These are phyloP conservation scores for Ochotona curzoniae DNA, from an alignment of 2,113 vertebrate species.

Conservation along the genomic window DNA sequence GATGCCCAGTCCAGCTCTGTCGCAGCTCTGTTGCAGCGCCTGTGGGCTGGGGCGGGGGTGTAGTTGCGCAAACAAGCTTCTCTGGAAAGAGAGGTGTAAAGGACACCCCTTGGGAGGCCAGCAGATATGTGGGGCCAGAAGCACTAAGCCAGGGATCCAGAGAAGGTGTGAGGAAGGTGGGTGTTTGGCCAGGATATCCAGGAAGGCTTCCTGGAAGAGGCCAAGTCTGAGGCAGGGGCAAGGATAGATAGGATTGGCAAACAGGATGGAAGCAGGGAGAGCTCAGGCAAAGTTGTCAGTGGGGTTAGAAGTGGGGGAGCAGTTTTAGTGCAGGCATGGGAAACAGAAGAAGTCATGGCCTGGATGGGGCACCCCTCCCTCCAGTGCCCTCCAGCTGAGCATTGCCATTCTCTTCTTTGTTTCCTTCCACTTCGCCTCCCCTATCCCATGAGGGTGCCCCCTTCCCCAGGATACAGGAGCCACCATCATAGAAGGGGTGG, in stretches of 20 bases:
- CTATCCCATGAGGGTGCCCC: too few relatives aligned
- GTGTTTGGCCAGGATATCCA: neutral
- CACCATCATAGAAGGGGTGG: neutral
- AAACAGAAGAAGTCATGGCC: neutral
- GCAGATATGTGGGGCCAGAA: neutral
- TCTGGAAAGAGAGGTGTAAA: too few relatives aligned
- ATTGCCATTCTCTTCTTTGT: neutral
- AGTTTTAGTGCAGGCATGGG: too few relatives aligned
- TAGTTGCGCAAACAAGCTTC: neutral
- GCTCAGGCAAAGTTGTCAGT: neutral
- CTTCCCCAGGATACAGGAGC: too few relatives aligned
- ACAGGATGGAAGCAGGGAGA: neutral
- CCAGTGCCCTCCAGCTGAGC: fast-evolving
- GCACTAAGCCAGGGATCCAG: neutral
- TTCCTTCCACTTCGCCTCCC: neutral
- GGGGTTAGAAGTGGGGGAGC: too few relatives aligned
- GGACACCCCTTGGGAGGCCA: neutral
- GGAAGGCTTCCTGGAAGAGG: slow-evolving; percentile 46
- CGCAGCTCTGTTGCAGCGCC: neutral
- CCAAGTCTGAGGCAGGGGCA: neutral
- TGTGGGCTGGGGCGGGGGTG: neutral
- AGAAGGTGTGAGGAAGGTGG: neutral
- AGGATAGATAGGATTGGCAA: too few relatives aligned
- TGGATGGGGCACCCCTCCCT: neutral
- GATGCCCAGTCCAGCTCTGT: too few relatives aligned